Evolutionary conservation across 2,888 invertebrate species (phyloP).

Genomic region (Ophion costatus): DNA sequence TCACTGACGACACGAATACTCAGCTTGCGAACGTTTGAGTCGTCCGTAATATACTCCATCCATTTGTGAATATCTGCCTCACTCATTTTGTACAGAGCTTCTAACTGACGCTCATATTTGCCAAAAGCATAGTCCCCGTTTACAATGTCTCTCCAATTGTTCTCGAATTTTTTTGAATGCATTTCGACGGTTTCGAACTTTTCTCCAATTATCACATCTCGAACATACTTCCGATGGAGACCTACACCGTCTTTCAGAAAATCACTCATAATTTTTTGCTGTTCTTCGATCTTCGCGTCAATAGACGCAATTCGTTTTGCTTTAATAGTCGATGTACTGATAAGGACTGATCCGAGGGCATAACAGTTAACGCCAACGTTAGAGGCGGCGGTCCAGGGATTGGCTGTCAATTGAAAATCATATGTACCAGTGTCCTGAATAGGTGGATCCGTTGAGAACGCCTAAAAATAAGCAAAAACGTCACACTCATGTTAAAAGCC

Average conservation of each 20-base stretch:
- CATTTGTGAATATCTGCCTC: background rate
- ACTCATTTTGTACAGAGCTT: background rate
- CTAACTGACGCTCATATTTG: background rate
- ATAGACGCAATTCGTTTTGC: background rate
- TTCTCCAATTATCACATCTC: background rate
- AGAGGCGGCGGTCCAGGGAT: background rate
- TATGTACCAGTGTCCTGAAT: background rate
- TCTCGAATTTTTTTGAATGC: background rate
- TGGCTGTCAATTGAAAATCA: background rate
- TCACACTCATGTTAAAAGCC: background rate
- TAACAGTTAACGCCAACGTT: background rate
- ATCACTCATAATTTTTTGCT: background rate
- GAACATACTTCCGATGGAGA: background rate
- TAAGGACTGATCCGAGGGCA: background rate
- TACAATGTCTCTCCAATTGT: slow-evolving; percentile 5
- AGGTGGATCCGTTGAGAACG: background rate
- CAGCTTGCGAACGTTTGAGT: background rate
- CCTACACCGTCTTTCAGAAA: background rate
- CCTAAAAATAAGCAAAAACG: background rate
- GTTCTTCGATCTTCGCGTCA: background rate
- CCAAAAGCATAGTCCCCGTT: background rate
- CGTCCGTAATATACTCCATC: background rate
- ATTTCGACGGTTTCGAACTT: too few relatives aligned
- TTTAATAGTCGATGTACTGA: background rate
- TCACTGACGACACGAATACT: background rate